A percentile compares a stretch with the other conserved stretches of the same genome.
Conservation (phyloP, 1,140 invertebrate species). For the Drosophila orosa region DNA sequence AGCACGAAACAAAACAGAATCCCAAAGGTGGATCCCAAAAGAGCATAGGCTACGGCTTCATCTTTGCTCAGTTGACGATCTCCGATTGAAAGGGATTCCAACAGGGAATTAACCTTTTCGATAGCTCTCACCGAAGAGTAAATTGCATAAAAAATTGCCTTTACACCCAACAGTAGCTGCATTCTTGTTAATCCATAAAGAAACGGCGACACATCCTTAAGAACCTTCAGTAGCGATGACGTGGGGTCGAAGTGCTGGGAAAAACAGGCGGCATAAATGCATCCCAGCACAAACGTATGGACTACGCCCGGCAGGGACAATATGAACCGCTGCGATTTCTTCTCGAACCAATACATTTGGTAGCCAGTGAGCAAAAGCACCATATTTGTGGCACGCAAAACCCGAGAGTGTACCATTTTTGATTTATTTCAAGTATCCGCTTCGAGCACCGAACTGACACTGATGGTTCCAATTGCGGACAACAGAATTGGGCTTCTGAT, state of each 20-base stretch:
- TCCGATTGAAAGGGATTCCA: constrained; percentile 20
- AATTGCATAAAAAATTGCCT: constrained; percentile 55
- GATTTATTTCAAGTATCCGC: not conserved
- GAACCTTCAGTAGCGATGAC: constrained; percentile 50
- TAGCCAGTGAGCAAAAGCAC: constrained; percentile 65
- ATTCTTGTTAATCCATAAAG: constrained; percentile 47
- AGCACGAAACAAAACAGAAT: constrained; percentile 53
- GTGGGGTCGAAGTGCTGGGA: constrained; percentile 60
- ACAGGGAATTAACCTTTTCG: constrained; percentile 35
- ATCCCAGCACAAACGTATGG: constrained; percentile 49
- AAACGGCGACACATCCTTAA: constrained; percentile 68
- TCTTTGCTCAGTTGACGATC: not conserved
- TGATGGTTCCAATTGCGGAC: not conserved
- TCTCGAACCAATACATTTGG: constrained; percentile 68
- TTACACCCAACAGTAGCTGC: constrained; percentile 66
- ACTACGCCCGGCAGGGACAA: constrained; percentile 46
- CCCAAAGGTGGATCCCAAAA: constrained; percentile 61
- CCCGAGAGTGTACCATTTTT: constrained; percentile 62
- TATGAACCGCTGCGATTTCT: constrained; percentile 46
- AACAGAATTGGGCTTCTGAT: constrained; percentile 2
- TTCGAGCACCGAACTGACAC: constrained; percentile 16
- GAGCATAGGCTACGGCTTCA: constrained; percentile 49
- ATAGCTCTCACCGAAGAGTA: constrained; percentile 47
- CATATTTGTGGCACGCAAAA: constrained; percentile 58
- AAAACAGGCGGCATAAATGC: constrained; percentile 62